Evolutionary conservation across 2,797 vertebrate species (phyloP), one percentile per base, ranked within the genome.

Genomic region (Erpetoichthys calabaricus): DNA sequence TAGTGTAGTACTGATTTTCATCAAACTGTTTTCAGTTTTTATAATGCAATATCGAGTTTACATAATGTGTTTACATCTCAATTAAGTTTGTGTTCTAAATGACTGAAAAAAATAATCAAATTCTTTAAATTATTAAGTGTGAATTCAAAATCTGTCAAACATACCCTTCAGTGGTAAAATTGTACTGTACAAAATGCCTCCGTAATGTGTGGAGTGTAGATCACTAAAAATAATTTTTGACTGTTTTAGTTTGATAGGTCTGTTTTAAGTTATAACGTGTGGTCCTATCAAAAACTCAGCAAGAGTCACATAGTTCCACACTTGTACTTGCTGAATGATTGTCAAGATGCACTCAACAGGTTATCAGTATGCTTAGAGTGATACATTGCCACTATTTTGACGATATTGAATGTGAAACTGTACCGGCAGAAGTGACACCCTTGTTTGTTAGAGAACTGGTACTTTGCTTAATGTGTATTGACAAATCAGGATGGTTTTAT

Each of bases 391-490:
- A 57, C 51, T 60, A 56, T 70, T 84, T 82, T 88, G 86, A 89
- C 82, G 80, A 86, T 84, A 85, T 81, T 88, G 86, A 89, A 88
- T 89, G 86, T 88, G 83, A 80, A 63, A 60, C 56, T 80, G 7
- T 81, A 84, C 75, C 75, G 79, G 68, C 81, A 80, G 77, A 81
- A 76, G 69, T 79, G 70, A 77, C 82, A 76, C 80, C 25, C 25
- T 25, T 25, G 25, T 25, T 25, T 83, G 73, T 0, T 78, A 76
- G 68, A 86, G 82, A 81, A 78, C 71, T 69, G 63, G 76, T 78
- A 79, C 76, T 78, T 77, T 86, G 83, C 84, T 85, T 86, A 85
- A 86, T 72, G 83, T 82, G 85, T 80, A 75, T 84, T 82, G 84
- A 87, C 80, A 82, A 86, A 84, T 89, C 78, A 75, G 80, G 85